Evolutionary conservation across 2,113 vertebrate species (phyloP).

Genomic region (Glaucidium brasilianum): DNA sequence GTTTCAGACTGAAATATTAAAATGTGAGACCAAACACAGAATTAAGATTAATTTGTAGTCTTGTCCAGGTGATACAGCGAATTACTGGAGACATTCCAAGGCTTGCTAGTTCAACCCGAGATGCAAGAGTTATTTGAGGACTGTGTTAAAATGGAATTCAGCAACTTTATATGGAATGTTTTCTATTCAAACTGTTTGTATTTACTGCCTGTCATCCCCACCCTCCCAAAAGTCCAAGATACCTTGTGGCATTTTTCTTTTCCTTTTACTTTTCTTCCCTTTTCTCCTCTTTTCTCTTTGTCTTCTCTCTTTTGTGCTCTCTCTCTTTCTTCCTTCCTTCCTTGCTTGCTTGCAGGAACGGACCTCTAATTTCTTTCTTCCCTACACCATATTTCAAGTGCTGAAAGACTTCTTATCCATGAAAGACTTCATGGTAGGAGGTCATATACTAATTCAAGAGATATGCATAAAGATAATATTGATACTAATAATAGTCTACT

Average conservation of each 20-base stretch:
- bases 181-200: background rate
- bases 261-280: background rate
- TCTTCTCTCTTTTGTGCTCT: fast-evolving
- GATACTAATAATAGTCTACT: background rate
- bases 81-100: background rate
- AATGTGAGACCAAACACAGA: background rate
- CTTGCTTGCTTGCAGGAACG: background rate
- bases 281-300: background rate
- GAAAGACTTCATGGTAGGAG: background rate
- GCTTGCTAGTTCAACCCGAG: background rate
- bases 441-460: background rate
- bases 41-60: background rate
- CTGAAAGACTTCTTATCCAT: background rate
- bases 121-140: background rate
- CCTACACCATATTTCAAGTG: background rate
- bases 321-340: background rate
- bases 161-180: background rate
- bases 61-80: background rate
- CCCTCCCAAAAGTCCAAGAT: background rate
- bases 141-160: background rate
- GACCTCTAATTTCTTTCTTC: background rate
- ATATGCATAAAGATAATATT: background rate
- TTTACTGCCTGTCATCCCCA: background rate
- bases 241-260: background rate
- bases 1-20: background rate